Evolutionary conservation across 2,113 vertebrate genomes (phyloP).

Genomic region (Leucosticte australis): DNA sequence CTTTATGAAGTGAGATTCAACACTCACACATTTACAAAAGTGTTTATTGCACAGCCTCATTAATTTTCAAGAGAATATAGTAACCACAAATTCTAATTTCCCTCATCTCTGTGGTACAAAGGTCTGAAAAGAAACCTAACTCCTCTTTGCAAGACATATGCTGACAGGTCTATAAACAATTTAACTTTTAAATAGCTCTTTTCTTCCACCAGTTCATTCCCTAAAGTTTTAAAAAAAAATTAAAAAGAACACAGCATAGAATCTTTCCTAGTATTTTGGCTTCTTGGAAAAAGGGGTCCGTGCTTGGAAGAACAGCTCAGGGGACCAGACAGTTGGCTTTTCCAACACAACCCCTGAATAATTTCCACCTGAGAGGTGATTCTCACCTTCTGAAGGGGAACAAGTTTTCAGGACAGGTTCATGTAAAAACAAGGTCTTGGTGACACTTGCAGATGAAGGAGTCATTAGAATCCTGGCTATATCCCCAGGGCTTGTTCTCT

Average conservation of each 20-base stretch:
- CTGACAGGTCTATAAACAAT: not conserved
- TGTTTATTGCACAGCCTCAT: slow-evolving; percentile 19
- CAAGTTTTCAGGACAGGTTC: not conserved
- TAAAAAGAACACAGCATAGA: not conserved
- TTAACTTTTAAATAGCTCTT: not conserved
- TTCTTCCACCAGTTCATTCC: not conserved
- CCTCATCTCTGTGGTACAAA: not conserved
- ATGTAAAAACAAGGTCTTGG: not conserved
- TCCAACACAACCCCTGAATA: not conserved
- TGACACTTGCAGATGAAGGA: not conserved
- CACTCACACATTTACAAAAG: not conserved
- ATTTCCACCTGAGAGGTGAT: not conserved
- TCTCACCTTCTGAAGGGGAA: not conserved
- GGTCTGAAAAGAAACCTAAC: not conserved
- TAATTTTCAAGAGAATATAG: not conserved
- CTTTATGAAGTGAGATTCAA: not conserved
- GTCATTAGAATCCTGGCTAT: not conserved
- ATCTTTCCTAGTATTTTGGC: not conserved
- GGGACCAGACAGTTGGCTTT: slow-evolving; percentile 64
- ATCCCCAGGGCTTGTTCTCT: not conserved
- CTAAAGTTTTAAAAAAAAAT: not conserved
- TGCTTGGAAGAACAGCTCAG: slow-evolving; percentile 73
- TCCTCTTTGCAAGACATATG: not conserved
- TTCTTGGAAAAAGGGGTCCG: not conserved
- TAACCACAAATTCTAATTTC: not conserved